A percentile compares a stretch with the other conserved stretches of the same genome.
Evolutionary conservation across 2,797 vertebrate genomes (phyloP).

Genomic region (Alosa sapidissima): DNA sequence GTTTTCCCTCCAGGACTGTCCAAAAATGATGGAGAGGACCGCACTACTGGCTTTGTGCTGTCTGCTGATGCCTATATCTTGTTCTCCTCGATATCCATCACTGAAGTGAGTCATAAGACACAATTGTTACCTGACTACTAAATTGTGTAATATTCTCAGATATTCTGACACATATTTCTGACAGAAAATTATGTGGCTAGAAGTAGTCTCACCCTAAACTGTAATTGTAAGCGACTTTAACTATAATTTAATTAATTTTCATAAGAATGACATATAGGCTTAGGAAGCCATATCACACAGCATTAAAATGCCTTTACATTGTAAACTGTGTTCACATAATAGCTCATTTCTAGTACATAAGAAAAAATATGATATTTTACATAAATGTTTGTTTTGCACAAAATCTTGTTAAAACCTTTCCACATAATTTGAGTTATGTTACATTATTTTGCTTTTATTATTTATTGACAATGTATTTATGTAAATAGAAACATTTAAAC

Average conservation of each 20-base stretch:
- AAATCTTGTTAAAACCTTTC: not conserved
- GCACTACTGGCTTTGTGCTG: constrained; percentile 81
- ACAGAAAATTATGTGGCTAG: not conserved
- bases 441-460: no score
- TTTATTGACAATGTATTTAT: no score
- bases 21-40: constrained; percentile 81
- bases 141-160: not conserved
- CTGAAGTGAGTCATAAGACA: constrained; percentile 78
- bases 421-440: no score
- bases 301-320: not conserved
- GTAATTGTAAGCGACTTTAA: not conserved
- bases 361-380: not conserved
- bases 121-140: not conserved
- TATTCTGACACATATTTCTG: not conserved
- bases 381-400: not conserved
- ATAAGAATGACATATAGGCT: not conserved
- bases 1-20: constrained; percentile 52
- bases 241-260: not conserved
- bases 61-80: constrained; percentile 75
- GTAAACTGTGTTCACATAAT: not conserved
- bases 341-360: not conserved
- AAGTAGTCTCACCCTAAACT: not conserved
- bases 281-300: no score
- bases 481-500: no score
- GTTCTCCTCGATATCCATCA: constrained; percentile 77